Conservation (phyloP, 2,113 vertebrate genomes). For the Solea senegalensis region DNA sequence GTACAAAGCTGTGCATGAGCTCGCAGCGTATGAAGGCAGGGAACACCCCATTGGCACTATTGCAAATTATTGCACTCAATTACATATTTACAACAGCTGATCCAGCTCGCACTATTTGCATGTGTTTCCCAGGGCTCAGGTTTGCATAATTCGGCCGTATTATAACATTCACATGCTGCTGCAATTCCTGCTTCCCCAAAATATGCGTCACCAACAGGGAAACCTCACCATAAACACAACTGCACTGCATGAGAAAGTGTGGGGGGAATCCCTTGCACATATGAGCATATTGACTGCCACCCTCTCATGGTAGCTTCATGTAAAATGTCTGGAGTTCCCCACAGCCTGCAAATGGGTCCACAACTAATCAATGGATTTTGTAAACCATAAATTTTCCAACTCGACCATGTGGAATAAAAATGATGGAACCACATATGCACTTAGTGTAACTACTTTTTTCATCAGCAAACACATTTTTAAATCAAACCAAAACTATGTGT, state of each 20-base stretch:
- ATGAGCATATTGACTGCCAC: constrained; percentile 37
- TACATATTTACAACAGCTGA: constrained; percentile 19
- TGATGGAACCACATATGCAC: background rate
- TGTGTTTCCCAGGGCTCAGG: constrained; percentile 55
- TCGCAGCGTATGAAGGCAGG: constrained; percentile 29
- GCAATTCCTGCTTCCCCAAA: constrained; percentile 65
- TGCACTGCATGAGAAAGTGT: background rate
- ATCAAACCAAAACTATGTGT: constrained; percentile 18
- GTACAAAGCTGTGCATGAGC: background rate
- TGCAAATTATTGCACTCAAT: constrained; percentile 20
- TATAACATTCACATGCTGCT: constrained; percentile 37
- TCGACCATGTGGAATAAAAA: background rate
- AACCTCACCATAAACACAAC: constrained; percentile 41
- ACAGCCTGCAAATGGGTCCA: constrained; percentile 24
- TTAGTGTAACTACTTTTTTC: constrained; percentile 11
- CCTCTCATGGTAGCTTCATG: constrained; percentile 47
- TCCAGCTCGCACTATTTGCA: constrained; percentile 58
- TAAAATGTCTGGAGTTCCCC: constrained; percentile 76
- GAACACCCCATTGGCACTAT: constrained; percentile 61
- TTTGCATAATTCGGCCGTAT: constrained; percentile 2
- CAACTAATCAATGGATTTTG: constrained; percentile 9
- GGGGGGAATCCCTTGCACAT: constrained; percentile 68
- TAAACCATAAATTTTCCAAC: background rate
- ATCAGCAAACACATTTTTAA: background rate
- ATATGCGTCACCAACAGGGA: constrained; percentile 38